These are phyloP conservation scores for Melipona bicolor DNA, from an alignment of 2,888 invertebrate genomes.

Conservation along the genomic window DNA sequence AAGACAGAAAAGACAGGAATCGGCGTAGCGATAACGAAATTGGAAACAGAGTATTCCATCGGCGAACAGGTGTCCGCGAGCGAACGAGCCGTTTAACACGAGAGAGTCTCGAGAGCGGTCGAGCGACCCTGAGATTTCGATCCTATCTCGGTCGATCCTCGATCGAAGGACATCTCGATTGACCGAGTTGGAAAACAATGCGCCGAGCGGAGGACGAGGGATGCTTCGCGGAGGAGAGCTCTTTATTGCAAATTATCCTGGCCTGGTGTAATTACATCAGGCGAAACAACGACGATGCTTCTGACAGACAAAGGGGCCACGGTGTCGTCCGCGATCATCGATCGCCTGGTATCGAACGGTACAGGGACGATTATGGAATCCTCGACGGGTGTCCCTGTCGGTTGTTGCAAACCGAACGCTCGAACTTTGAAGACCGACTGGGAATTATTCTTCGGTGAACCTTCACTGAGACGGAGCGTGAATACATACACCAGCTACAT, in stretches of 20 bases:
- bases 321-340: conserved; percentile 44
- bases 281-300: conserved; percentile 73
- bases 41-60: neutral
- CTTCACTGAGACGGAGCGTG: neutral
- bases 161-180: conserved; percentile 82
- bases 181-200: conserved; percentile 81
- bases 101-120: conserved; percentile 53
- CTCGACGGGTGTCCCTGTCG: conserved; percentile 7
- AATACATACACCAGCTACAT: neutral
- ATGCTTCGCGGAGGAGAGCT: conserved; percentile 51
- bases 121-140: conserved; percentile 79
- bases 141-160: conserved; percentile 78
- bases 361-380: conserved; percentile 49
- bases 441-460: conserved; percentile 1
- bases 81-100: conserved; percentile 43
- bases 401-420: conserved; percentile 30
- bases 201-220: conserved; percentile 57
- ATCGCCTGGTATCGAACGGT: conserved; percentile 43
- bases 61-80: conserved; percentile 31
- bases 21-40: neutral
- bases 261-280: conserved; percentile 72
- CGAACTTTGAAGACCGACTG: conserved; percentile 20
- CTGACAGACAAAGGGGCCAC: conserved; percentile 59
- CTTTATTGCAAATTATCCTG: conserved; percentile 73
- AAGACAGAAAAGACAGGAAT: neutral